Evolutionary conservation across 2,888 invertebrate genomes (phyloP).

Genomic region (Archips xylosteana): DNA sequence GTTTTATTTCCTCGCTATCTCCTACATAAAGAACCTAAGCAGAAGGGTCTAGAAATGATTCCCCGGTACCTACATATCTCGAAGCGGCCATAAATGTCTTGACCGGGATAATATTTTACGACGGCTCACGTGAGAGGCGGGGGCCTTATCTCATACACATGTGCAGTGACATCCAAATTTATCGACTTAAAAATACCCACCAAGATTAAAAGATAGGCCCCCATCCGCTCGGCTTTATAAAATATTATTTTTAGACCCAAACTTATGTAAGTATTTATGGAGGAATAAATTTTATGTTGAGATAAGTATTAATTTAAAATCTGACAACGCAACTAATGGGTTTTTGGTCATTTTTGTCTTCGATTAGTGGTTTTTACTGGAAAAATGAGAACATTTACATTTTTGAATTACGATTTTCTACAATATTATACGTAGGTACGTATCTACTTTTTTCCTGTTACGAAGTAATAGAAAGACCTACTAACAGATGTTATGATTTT

Average conservation of each 20-base stretch:
- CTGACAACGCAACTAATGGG: slow-evolving; percentile 38
- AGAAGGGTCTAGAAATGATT: slow-evolving; percentile 63
- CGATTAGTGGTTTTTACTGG: slow-evolving; percentile 3
- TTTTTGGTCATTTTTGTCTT: slow-evolving; percentile 31
- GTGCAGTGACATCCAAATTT: slow-evolving; percentile 82
- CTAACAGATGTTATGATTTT: too few species aligned
- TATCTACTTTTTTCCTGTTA: too few species aligned
- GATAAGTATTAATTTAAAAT: slow-evolving; percentile 41
- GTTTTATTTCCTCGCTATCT: slow-evolving; percentile 31
- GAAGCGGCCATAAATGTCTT: slow-evolving; percentile 78
- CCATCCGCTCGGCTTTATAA: slow-evolving; percentile 64
- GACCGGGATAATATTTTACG: slow-evolving; percentile 83
- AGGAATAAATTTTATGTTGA: slow-evolving; percentile 35
- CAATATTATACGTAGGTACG: not conserved
- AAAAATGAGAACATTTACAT: too few species aligned
- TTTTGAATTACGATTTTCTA: too few species aligned
- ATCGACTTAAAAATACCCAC: slow-evolving; percentile 82
- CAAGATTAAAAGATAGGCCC: slow-evolving; percentile 79
- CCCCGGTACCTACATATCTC: slow-evolving; percentile 74
- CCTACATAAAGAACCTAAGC: slow-evolving; percentile 34
- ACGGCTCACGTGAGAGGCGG: slow-evolving; percentile 73
- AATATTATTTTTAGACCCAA: slow-evolving; percentile 68
- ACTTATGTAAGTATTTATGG: slow-evolving; percentile 40
- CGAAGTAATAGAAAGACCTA: too few species aligned
- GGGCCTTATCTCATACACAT: slow-evolving; percentile 79